Percentiles rank a stretch among this genome's conserved stretches.
Evolutionary conservation across 2,797 vertebrate species (phyloP).

Genomic region (Pelobates cultripes): DNA sequence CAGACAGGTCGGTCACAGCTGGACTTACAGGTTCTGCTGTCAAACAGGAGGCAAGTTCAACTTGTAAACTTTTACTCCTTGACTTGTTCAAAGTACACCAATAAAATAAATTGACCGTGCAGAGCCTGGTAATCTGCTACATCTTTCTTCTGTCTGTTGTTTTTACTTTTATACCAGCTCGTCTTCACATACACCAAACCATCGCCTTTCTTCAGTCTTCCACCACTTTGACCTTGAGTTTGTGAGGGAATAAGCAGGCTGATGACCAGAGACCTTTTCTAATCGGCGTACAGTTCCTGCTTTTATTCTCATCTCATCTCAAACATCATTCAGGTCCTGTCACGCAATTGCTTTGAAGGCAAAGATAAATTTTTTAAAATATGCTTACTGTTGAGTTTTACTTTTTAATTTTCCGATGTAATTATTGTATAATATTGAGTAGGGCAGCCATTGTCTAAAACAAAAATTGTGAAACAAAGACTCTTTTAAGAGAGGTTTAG

Average conservation of each 20-base stretch:
- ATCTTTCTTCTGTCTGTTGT: not conserved
- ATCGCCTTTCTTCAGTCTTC: not conserved
- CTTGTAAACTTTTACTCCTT: not conserved
- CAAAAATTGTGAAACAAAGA: too few relatives aligned
- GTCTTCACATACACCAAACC: not conserved
- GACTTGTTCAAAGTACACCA: not conserved
- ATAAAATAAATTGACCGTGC: not conserved
- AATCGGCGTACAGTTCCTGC: conserved; percentile 20
- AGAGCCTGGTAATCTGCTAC: not conserved
- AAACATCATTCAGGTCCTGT: not conserved
- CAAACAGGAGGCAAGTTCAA: conserved; percentile 21
- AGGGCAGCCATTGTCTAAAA: too few relatives aligned
- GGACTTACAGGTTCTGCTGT: conserved; percentile 12
- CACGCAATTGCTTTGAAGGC: too few relatives aligned
- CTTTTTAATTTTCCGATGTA: too few relatives aligned
- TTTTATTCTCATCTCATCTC: conserved; percentile 4
- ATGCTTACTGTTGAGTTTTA: too few relatives aligned
- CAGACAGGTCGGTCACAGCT: conserved; percentile 36
- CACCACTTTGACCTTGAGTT: conserved; percentile 7
- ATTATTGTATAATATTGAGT: too few relatives aligned
- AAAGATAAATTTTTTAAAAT: too few relatives aligned
- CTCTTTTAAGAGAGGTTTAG: too few relatives aligned
- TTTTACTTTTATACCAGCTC: not conserved
- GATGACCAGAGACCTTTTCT: not conserved
- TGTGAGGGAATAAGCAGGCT: not conserved